Base-by-base conservation (phyloP, 2,888 invertebrate genomes). In the Andrena trimmerana region DNA sequence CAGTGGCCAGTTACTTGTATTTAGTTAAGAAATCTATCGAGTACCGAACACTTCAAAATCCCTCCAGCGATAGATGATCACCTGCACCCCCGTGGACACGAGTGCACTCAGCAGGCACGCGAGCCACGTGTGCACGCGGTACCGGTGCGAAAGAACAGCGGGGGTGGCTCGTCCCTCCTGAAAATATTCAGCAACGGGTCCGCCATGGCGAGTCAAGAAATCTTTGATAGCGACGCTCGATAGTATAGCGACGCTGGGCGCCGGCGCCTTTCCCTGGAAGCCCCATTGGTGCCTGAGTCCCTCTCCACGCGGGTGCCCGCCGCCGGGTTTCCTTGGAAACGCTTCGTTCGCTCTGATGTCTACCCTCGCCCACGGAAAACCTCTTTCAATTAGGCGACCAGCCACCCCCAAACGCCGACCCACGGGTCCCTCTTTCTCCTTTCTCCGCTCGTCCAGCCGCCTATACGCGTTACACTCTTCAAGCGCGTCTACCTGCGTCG, bases 241-340 rank as follows among this genome's bases (percentile, higher is more conserved):
- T 92, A 92, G 91, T 89, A 88, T 84, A 84, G 88, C 86, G 88
- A 76, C 89, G 89, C 86, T 90, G 86, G 91, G 93, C 92, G 93
- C 92, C 91, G 90, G 92, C 90, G 91, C 91, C 90, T 89, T 89
- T 85, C 88, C 83, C 88, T 89, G 87, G 92, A 88, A 89, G 85
- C 90, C 90, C 90, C 88, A 92, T 92, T 91, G 92, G 92, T 90
- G 87, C 88, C 89, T 86, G 87, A 90, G 88, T 90, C 91, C 91
- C 91, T 91, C 91, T 88, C 89, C 88, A 86, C 87, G 85, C 88
- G 90, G 89, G 89, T 90, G 86, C 91, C 87, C 89, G 90, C 89
- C 86, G 90, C 89, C 86, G 76, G 90, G 93, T 93, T 93, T 91
- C 93, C 93, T 91, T 92, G 93, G 93, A 93, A 93, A 93, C 92